Evolutionary conservation across 2,113 vertebrate genomes (phyloP).

Genomic region (Gymnobelideus leadbeateri): DNA sequence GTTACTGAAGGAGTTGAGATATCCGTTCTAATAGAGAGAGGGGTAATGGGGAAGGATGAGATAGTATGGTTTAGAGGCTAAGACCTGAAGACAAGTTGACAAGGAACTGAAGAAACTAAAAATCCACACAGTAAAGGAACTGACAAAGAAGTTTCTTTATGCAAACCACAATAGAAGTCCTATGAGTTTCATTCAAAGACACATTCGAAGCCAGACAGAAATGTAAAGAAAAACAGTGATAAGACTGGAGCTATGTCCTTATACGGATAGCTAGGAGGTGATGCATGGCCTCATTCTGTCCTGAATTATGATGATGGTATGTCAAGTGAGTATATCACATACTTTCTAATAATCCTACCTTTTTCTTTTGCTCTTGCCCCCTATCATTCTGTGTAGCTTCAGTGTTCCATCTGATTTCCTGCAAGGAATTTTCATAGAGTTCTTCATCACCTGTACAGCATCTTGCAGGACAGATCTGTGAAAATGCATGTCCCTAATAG

Average conservation of each 20-base stretch:
- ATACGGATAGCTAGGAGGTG: neutral
- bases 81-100: neutral
- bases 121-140: neutral
- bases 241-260: neutral
- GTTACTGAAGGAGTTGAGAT: neutral
- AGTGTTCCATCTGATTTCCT: neutral
- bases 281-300: slow-evolving; percentile 24
- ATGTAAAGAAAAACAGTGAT: neutral
- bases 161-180: neutral
- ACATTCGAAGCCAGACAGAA: slow-evolving; percentile 18
- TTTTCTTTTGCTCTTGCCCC: slow-evolving; percentile 45
- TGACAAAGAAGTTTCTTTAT: neutral
- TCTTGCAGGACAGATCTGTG: neutral
- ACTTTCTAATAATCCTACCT: neutral
- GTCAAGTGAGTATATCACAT: slow-evolving; percentile 6
- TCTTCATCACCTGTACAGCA: neutral
- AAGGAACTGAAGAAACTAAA: neutral
- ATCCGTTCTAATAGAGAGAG: neutral
- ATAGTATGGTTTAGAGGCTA: neutral
- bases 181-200: slow-evolving; percentile 14
- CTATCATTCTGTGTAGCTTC: neutral
- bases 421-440: neutral
- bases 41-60: neutral
- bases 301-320: slow-evolving; percentile 39
- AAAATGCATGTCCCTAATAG: neutral